Evolutionary conservation across 2,797 vertebrate genomes (phyloP).

Genomic region (Sebastolobus alascanus): DNA sequence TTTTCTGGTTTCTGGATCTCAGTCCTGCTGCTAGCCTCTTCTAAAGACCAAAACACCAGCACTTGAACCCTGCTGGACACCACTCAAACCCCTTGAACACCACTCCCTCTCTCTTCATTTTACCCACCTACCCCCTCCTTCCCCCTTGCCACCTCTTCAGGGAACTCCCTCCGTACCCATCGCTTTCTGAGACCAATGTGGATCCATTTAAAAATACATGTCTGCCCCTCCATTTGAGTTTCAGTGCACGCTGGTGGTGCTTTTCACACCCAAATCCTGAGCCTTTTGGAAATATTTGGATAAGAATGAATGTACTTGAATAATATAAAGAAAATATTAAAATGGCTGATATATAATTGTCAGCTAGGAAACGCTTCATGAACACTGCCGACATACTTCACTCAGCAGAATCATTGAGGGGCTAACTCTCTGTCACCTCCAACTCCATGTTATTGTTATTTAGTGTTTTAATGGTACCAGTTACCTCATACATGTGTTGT

Average conservation of each 20-base stretch:
- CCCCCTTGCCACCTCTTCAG: slow-evolving; percentile 25
- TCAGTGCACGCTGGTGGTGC: neutral
- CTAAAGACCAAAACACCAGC: slow-evolving; percentile 67
- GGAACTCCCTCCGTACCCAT: slow-evolving; percentile 20
- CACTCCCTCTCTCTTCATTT: slow-evolving; percentile 32
- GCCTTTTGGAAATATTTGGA: neutral
- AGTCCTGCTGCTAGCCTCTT: slow-evolving; percentile 56
- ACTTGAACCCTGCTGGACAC: slow-evolving; percentile 75
- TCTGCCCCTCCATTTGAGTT: neutral
- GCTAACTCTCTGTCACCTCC: neutral
- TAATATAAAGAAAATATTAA: neutral
- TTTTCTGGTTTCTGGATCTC: slow-evolving; percentile 59
- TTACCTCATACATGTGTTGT: neutral
- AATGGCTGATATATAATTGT: neutral
- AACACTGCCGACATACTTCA: neutral
- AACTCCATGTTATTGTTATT: neutral
- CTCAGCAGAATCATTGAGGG: neutral
- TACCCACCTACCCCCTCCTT: slow-evolving; percentile 17
- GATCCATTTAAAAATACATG: slow-evolving; percentile 1
- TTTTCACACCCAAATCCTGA: neutral
- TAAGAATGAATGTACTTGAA: neutral
- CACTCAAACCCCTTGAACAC: slow-evolving; percentile 57
- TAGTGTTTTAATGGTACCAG: neutral
- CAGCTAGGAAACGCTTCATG: neutral
- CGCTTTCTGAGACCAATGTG: slow-evolving; percentile 5